Conservation (phyloP, 23 tunicate species). For the Corella eumyota region DNA sequence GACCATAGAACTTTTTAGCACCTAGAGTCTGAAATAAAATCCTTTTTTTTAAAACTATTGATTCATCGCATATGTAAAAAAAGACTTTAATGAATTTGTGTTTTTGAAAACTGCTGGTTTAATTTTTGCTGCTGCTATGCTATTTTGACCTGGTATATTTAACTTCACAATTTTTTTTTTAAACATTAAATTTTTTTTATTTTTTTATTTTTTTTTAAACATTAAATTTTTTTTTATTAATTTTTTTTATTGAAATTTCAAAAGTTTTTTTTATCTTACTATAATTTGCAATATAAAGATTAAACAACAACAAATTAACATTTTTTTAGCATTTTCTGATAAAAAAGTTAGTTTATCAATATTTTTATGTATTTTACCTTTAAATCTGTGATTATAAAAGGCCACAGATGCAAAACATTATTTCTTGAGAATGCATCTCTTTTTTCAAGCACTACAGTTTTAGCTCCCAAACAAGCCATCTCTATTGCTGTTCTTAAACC, state of each 20-base stretch:
- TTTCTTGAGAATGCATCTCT: slow-evolving; percentile 85
- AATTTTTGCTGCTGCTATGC: neutral
- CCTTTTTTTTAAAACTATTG: neutral
- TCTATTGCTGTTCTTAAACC: slow-evolving; percentile 94
- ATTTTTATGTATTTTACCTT: slow-evolving; percentile 12
- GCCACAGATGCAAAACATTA: slow-evolving; percentile 97
- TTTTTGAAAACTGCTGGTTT: neutral
- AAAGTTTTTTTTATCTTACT: no score
- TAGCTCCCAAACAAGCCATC: slow-evolving; percentile 88
- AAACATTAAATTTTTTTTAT: no score
- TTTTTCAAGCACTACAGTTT: slow-evolving; percentile 77
- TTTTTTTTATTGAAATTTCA: no score
- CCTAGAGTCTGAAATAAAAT: slow-evolving; percentile 42
- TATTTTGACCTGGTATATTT: no score
- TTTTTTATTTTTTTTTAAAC: no score
- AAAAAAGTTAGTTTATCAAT: neutral
- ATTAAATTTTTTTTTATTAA: no score
- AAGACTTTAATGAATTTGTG: neutral
- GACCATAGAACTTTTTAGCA: slow-evolving; percentile 82
- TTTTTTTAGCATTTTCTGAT: no score
- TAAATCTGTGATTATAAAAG: slow-evolving; percentile 83
- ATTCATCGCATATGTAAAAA: neutral
- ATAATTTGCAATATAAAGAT: no score
- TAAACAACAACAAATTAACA: no score
- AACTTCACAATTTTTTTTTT: no score